Base-by-base conservation (phyloP, 2,797 vertebrate genomes). In the Acipenser ruthenus region DNA sequence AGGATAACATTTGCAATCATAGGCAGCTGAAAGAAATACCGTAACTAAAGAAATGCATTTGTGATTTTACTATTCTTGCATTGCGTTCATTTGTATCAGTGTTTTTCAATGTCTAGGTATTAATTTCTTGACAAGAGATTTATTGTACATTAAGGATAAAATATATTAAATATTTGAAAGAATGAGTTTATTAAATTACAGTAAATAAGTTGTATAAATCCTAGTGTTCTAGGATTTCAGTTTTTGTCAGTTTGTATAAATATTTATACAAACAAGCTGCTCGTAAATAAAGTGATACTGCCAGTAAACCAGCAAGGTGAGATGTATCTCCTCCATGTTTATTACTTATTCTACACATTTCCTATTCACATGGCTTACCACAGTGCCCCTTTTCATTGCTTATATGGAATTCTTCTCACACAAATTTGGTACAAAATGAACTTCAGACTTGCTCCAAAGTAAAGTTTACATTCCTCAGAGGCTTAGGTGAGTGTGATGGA, bases 401-500 rank as follows among this genome's bases (percentile, higher is more conserved):
- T 79, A 79, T 74, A 79, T 71, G 68, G 65, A 65, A 82, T 83
- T 81, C 82, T 83, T 67, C 62, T 67, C 67, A 61, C 68, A 68
- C 48, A 50, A 66, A 70, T 58, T 50, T n/a, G 70, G 67, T 68
- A 67, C 70, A 73, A 72, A 72, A 71, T 11, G 13, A 66, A 71
- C 68, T 63, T 9, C 65, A 71, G 63, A 59, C 69, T 64, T 60
- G 75, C 71, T 87, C 87, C 86, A 89, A 88, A 86, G 76, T 83
- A 87, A 89, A 87, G 87, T 83, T 87, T 78, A 79, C 88, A 88
- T 88, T 90, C 86, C 78, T 78, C 67, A 68, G 77, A 72, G 62
- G 66, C 65, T 70, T 77, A 67, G 68, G 4, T 4, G 37, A 37
- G 75, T 75, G 64, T 71, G 71, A 69, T 65, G 66, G 70, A n/a